These are phyloP conservation scores for Rhingia rostrata DNA, from an alignment of 2,888 invertebrate species.

Conservation along the genomic window DNA sequence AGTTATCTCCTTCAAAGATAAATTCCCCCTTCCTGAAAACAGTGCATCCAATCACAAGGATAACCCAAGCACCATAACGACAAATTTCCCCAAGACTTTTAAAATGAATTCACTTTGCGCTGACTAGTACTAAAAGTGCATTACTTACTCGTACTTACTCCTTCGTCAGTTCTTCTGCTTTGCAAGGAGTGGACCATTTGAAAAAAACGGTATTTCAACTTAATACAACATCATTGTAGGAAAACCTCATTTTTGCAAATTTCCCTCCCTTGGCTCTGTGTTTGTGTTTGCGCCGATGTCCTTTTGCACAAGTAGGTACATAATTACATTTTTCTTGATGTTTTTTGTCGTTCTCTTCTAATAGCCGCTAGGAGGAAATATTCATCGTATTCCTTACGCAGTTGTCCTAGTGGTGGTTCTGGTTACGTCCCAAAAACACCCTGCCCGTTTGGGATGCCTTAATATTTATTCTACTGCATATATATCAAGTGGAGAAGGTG, in stretches of 20 bases:
- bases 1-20: neutral
- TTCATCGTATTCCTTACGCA: conserved; percentile 35
- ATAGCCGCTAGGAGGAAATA: conserved; percentile 45
- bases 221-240: conserved; percentile 56
- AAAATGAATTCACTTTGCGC: conserved; percentile 26
- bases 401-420: conserved; percentile 6
- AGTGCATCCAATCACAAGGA: neutral
- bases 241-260: conserved; percentile 36
- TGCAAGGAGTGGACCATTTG: neutral
- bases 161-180: neutral
- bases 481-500: neutral
- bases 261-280: neutral
- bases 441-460: neutral
- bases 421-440: neutral
- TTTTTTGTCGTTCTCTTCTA: conserved; percentile 28
- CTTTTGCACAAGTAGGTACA: conserved; percentile 55
- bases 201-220: conserved; percentile 18
- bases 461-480: conserved; percentile 8
- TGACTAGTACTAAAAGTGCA: neutral
- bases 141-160: neutral
- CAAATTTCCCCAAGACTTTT: neutral
- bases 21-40: neutral
- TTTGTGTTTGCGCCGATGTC: conserved; percentile 15
- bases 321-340: conserved; percentile 57
- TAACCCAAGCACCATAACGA: neutral